Percentiles rank a stretch among this genome's conserved stretches.
Conservation (phyloP, 2,888 invertebrate species). For the Polydrusus pterygomalis region DNA sequence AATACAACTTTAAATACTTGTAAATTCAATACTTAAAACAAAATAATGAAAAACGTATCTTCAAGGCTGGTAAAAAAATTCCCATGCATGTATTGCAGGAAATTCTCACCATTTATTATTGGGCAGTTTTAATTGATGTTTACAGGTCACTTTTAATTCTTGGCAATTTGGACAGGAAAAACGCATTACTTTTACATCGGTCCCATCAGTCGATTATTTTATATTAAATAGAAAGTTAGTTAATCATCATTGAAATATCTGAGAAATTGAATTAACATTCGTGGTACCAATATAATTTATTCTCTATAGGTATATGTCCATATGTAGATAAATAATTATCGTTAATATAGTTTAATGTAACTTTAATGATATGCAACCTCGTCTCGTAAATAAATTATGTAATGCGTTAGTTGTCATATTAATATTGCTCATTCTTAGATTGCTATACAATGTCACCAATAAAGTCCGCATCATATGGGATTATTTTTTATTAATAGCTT, state of each 20-base stretch:
- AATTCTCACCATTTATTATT: constrained; percentile 10
- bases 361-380: constrained; percentile 16
- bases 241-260: not conserved
- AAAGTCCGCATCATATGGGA: too few relatives aligned
- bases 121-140: not conserved
- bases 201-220: not conserved
- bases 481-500: too few relatives aligned
- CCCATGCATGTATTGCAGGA: constrained; percentile 4
- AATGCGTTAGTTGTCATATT: too few relatives aligned
- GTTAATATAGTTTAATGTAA: constrained; percentile 9
- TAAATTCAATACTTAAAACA: not conserved
- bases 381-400: too few relatives aligned
- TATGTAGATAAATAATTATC: not conserved
- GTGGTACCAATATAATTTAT: not conserved
- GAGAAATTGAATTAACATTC: not conserved
- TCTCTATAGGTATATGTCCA: too few relatives aligned
- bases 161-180: not conserved
- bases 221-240: constrained; percentile 2
- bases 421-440: too few relatives aligned
- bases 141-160: constrained; percentile 3
- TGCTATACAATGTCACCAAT: too few relatives aligned
- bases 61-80: not conserved
- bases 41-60: not conserved
- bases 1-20: not conserved
- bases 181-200: not conserved